Percentiles rank a stretch among this genome's conserved stretches.
phyloP scores from a whole-genome alignment of 2,888 invertebrate species.

The Dynastes grantii region DNA sequence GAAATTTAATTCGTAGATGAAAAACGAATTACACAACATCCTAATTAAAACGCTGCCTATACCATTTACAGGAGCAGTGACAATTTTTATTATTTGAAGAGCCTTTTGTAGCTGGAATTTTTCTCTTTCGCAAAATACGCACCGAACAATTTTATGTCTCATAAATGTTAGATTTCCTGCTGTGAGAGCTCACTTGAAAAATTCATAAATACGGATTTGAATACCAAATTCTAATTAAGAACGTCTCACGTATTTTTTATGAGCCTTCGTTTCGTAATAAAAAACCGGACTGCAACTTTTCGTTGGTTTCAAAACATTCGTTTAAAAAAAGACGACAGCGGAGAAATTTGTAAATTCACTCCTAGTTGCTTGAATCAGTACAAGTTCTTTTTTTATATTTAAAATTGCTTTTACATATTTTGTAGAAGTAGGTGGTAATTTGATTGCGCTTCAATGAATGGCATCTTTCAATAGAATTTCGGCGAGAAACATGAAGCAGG shows the following conservation, averaged over 20 bases:
- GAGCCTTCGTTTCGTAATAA: conserved; percentile 29
- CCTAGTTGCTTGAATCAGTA: conserved; percentile 15
- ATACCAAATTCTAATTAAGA: conserved; percentile 58
- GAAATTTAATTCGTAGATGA: conserved; percentile 1
- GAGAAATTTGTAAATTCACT: neutral
- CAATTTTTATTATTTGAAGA: conserved; percentile 39
- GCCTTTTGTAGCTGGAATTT: conserved; percentile 12
- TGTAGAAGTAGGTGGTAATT: neutral
- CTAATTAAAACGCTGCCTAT: conserved; percentile 33
- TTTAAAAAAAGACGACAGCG: conserved; percentile 34
- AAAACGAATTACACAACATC: conserved; percentile 14
- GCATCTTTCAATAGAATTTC: neutral
- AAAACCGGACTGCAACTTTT: conserved; percentile 36
- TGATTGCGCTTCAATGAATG: neutral
- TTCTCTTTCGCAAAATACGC: conserved; percentile 28
- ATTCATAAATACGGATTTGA: conserved; percentile 58
- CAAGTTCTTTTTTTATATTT: conserved; percentile 10
- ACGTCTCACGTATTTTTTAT: conserved; percentile 54
- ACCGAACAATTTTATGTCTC: conserved; percentile 40
- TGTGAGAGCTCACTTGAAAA: conserved; percentile 52
- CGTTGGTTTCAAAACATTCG: conserved; percentile 42
- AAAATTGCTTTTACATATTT: conserved; percentile 14
- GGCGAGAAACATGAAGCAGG: neutral
- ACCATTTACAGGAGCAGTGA: conserved; percentile 32
- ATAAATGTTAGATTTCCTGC: conserved; percentile 42